A percentile compares a stretch with the other conserved stretches of the same genome.
Conservation (phyloP, 2,888 invertebrate genomes). For the Rhagium mordax region DNA sequence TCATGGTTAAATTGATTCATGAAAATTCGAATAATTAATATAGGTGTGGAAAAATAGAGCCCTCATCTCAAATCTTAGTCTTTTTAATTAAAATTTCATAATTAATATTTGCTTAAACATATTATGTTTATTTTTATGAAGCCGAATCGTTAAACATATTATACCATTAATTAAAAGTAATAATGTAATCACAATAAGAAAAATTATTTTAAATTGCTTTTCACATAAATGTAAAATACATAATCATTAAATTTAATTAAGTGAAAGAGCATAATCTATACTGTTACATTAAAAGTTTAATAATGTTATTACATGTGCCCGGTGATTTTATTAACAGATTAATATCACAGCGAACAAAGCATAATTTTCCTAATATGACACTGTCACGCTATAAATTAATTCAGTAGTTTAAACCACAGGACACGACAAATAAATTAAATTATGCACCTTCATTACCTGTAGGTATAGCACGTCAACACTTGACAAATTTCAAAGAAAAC, state of each 20-base stretch:
- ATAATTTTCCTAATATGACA: background rate
- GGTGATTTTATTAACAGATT: background rate
- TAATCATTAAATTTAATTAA: background rate
- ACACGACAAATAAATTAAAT: slow-evolving; percentile 9
- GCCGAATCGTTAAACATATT: no score
- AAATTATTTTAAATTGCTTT: background rate
- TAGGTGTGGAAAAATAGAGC: no score
- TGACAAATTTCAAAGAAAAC: slow-evolving; percentile 14
- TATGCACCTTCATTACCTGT: background rate
- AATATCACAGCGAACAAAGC: background rate
- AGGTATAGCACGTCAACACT: slow-evolving; percentile 2
- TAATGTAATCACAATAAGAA: no score
- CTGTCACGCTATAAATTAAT: background rate
- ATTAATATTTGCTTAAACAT: no score
- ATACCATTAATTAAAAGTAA: no score
- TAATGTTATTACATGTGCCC: background rate
- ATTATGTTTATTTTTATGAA: no score
- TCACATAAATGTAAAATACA: background rate
- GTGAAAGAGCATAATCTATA: background rate
- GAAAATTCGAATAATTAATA: no score
- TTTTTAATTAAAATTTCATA: no score
- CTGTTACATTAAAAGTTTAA: background rate
- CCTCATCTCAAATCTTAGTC: no score
- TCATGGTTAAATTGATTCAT: no score
- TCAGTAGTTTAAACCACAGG: background rate